Evolutionary conservation across 2,113 vertebrate genomes (phyloP).

Genomic region (Hippocampus guttulatus): DNA sequence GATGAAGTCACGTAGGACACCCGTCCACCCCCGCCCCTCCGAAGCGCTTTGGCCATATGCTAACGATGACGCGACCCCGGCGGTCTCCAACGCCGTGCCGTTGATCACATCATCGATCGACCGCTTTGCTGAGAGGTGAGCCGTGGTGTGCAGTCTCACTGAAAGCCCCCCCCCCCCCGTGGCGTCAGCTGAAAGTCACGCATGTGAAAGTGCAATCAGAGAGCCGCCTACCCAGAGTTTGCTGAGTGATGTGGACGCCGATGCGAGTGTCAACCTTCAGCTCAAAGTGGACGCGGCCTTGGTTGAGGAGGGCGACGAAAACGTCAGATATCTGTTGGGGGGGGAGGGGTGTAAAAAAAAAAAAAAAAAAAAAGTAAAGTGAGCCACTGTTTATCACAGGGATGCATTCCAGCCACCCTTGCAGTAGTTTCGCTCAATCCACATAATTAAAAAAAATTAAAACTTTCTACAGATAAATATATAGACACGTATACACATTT

Average conservation of each 20-base stretch:
- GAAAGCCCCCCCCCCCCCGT: neutral
- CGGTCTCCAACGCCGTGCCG: conserved; percentile 55
- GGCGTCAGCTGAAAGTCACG: conserved; percentile 4
- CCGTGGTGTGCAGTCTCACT: conserved; percentile 20
- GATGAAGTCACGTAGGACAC: conserved; percentile 61
- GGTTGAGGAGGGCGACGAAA: conserved; percentile 85
- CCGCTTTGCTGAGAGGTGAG: conserved; percentile 34
- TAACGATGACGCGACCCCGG: conserved; percentile 56
- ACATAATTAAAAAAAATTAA: no score
- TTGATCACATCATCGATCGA: conserved; percentile 62
- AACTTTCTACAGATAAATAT: no score
- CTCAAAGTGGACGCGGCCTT: conserved; percentile 91
- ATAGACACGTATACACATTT: no score
- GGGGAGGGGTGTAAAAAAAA: neutral
- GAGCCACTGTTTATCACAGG: neutral
- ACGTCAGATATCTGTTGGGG: conserved; percentile 79
- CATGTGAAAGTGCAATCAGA: neutral
- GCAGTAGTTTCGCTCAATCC: no score
- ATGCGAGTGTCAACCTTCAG: conserved; percentile 87
- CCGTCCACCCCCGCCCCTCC: conserved; percentile 33
- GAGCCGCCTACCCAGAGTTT: conserved; percentile 85
- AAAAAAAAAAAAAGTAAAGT: neutral
- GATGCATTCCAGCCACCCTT: no score
- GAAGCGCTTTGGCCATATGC: conserved; percentile 64
- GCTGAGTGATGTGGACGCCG: conserved; percentile 85